Percentiles rank a stretch among this genome's conserved stretches.
Evolutionary conservation across 1,140 invertebrate genomes (phyloP).

Genomic region (Bombus terrestris): DNA sequence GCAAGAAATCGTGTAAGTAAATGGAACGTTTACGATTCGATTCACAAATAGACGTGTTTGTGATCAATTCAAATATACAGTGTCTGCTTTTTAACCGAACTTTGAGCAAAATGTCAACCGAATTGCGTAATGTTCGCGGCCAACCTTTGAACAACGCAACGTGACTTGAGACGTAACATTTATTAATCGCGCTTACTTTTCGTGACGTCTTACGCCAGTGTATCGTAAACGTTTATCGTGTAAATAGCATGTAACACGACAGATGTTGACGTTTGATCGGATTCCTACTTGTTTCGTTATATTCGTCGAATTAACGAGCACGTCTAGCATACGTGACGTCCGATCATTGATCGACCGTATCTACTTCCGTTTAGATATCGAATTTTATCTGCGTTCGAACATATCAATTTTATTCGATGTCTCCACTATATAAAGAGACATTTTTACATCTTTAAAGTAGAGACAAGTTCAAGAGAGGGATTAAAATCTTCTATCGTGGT

Average conservation of each 20-base stretch:
- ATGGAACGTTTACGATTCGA: background rate
- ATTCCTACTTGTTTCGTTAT: background rate
- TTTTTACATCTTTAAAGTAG: background rate
- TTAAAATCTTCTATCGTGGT: too few species aligned
- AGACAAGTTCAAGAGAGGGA: background rate
- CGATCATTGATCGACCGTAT: background rate
- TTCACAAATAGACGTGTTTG: too few species aligned
- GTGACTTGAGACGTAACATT: slow-evolving; percentile 51
- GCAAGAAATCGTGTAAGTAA: slow-evolving; percentile 49
- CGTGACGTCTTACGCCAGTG: background rate
- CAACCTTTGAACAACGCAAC: slow-evolving; percentile 36
- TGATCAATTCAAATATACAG: background rate
- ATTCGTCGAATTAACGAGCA: background rate
- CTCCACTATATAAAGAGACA: background rate
- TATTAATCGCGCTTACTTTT: slow-evolving; percentile 12
- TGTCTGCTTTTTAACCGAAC: background rate
- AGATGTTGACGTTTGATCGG: too few species aligned
- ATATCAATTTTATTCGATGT: background rate
- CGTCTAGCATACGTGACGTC: background rate
- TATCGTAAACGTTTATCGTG: background rate
- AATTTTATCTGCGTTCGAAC: background rate
- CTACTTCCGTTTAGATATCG: background rate
- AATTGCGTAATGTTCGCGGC: slow-evolving; percentile 3
- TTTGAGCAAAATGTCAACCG: background rate
- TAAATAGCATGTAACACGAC: background rate